Evolutionary conservation across 2,888 invertebrate genomes (phyloP).

Genomic region (Lasius fuliginosus): DNA sequence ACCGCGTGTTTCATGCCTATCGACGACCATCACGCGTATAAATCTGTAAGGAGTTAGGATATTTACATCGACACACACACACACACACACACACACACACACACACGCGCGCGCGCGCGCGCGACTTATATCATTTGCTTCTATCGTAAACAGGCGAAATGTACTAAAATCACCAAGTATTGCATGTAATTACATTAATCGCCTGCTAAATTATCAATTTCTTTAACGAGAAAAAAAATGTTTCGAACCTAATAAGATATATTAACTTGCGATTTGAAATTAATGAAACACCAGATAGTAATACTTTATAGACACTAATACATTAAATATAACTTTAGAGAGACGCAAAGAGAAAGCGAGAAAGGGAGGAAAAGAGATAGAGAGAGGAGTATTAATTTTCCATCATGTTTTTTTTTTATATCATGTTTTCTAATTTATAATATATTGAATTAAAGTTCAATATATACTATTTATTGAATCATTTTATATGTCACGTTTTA

Average conservation of each 20-base stretch:
- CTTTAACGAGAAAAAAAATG: background rate
- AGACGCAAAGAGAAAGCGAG: background rate
- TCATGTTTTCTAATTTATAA: slow-evolving; percentile 3
- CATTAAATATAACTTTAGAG: background rate
- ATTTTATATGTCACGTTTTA: slow-evolving; percentile 7
- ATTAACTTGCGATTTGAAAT: background rate
- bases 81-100: too few species aligned
- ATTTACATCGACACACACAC: slow-evolving; percentile 57
- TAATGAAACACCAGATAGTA: background rate
- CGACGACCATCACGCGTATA: slow-evolving; percentile 69
- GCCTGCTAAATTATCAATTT: slow-evolving; percentile 37
- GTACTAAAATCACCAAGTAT: slow-evolving; percentile 5
- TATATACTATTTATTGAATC: slow-evolving; percentile 7
- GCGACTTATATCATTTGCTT: slow-evolving; percentile 17
- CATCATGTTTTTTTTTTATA: background rate
- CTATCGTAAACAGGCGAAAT: slow-evolving; percentile 49
- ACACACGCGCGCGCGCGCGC: too few species aligned
- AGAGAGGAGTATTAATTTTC: background rate
- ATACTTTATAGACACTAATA: too few species aligned
- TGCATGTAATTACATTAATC: slow-evolving; percentile 16
- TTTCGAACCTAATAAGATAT: background rate
- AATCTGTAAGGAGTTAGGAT: slow-evolving; percentile 57
- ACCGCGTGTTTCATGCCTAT: slow-evolving; percentile 76
- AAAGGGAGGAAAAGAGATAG: too few species aligned
- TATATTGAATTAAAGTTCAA: background rate